phyloP scores from a whole-genome alignment of 1,140 invertebrate species.

The Drosophila malerkotliana region DNA sequence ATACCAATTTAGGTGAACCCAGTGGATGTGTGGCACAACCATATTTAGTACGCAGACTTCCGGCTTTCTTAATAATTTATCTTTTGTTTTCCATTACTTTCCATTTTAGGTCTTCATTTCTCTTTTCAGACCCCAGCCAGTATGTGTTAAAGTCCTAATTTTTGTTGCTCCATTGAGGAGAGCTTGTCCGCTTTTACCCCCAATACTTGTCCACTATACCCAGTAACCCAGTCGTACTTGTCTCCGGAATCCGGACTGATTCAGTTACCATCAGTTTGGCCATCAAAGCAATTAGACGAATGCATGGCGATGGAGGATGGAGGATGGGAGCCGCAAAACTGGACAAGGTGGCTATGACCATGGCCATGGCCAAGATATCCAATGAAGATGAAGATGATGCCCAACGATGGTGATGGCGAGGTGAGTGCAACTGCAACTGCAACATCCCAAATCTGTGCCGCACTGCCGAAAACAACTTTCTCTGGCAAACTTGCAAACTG shows the following conservation, averaged over 20 bases:
- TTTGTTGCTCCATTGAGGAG: constrained; percentile 26
- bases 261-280: constrained; percentile 31
- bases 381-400: constrained; percentile 19
- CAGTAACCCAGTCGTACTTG: constrained; percentile 13
- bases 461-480: constrained; percentile 75
- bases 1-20: background rate
- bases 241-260: constrained; percentile 29
- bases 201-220: background rate
- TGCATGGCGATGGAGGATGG: background rate
- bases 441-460: constrained; percentile 70
- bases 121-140: background rate
- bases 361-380: constrained; percentile 26
- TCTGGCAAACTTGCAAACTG: constrained; percentile 19
- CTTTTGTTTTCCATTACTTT: constrained; percentile 35
- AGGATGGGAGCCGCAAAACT: background rate
- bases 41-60: background rate
- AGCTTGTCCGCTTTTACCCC: constrained; percentile 25
- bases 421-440: constrained; percentile 28
- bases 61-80: constrained; percentile 11
- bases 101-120: constrained; percentile 37
- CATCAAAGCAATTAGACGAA: constrained; percentile 39
- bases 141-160: constrained; percentile 14
- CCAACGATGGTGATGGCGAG: constrained; percentile 54
- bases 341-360: constrained; percentile 13
- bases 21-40: background rate